These are phyloP conservation scores for Simalia tracyae DNA, from an alignment of 2,797 vertebrate genomes.

Conservation along the genomic window DNA sequence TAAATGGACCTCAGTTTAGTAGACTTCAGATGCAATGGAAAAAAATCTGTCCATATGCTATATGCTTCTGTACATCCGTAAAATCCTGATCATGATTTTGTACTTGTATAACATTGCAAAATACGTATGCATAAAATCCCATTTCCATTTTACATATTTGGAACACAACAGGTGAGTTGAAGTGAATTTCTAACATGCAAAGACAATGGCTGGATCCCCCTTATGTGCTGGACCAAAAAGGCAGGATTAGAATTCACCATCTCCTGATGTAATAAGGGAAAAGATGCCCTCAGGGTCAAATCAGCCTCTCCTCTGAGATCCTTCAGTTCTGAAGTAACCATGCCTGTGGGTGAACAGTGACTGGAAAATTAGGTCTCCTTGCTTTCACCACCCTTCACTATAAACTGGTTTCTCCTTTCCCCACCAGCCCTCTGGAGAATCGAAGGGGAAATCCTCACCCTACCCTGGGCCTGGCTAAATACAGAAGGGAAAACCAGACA, in stretches of 20 bases:
- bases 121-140: background rate
- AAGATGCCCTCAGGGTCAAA: too few species aligned
- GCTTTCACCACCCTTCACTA: too few species aligned
- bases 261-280: too few species aligned
- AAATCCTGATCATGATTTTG: background rate
- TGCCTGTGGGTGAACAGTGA: too few species aligned
- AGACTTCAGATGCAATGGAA: background rate
- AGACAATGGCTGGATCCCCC: background rate
- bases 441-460: background rate
- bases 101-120: background rate
- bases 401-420: too few species aligned
- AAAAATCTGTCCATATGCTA: background rate
- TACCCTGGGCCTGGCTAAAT: background rate
- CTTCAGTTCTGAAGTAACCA: too few species aligned
- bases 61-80: background rate
- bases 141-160: background rate
- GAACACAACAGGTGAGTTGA: background rate
- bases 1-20: background rate
- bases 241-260: too few species aligned
- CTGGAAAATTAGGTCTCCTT: too few species aligned
- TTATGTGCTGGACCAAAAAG: too few species aligned
- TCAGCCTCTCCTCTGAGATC: too few species aligned
- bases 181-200: background rate
- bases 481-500: background rate
- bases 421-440: too few species aligned